These are phyloP conservation scores for Gorilla gorilla DNA, from an alignment of 2,113 vertebrate genomes.

Conservation along the genomic window DNA sequence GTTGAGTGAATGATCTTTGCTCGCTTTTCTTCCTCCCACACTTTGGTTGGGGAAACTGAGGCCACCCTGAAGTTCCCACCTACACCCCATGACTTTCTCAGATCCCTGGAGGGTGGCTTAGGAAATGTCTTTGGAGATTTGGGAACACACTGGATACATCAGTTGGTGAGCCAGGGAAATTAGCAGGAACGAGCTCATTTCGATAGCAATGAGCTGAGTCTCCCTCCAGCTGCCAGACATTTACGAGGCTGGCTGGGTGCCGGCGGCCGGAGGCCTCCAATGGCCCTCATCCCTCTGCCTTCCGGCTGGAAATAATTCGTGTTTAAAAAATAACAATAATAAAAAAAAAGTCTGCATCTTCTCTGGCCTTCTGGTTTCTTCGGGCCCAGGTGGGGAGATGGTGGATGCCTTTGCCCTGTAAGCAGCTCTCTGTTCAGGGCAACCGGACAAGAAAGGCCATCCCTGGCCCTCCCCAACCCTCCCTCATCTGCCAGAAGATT, in stretches of 20 bases:
- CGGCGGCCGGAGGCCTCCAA: constrained; percentile 74
- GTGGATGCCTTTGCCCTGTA: background rate
- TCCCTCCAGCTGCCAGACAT: constrained; percentile 84
- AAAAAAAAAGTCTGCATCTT: constrained; percentile 67
- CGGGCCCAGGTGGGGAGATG: constrained; percentile 71
- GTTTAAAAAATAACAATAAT: constrained; percentile 85
- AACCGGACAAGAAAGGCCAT: background rate
- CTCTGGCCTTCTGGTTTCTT: constrained; percentile 73
- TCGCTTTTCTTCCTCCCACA: constrained; percentile 22
- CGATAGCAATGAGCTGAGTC: constrained; percentile 78
- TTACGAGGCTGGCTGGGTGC: constrained; percentile 85
- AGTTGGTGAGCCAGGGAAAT: constrained; percentile 78
- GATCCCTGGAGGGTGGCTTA: background rate
- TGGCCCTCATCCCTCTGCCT: constrained; percentile 81
- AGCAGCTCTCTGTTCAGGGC: background rate
- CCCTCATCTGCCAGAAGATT: background rate
- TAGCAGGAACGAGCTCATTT: constrained; percentile 82
- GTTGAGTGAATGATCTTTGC: background rate
- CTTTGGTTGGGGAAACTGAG: constrained; percentile 66
- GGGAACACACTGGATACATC: constrained; percentile 79
- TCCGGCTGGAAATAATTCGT: constrained; percentile 86
- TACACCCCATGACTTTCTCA: background rate
- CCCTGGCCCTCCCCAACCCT: background rate
- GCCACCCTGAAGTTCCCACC: constrained; percentile 52
- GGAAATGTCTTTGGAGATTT: constrained; percentile 68